A percentile compares a stretch with the other conserved stretches of the same genome.
These are phyloP conservation scores for Phaetusa simplex DNA, from an alignment of 2,113 vertebrate species.

Conservation along the genomic window DNA sequence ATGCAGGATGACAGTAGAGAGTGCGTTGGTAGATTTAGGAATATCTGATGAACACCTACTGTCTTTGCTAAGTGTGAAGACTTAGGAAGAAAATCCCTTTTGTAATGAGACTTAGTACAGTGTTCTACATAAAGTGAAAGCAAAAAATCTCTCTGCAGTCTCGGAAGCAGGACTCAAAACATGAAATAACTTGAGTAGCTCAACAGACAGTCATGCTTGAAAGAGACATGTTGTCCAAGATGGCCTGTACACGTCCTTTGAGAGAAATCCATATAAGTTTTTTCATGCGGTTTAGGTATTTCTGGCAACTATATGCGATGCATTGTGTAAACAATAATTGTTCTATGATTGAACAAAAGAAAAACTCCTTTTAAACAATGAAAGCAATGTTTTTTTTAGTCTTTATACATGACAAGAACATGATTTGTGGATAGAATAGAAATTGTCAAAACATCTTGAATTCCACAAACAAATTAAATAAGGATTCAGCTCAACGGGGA, in stretches of 20 bases:
- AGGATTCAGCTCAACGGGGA: background rate
- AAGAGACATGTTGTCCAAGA: rapidly evolving
- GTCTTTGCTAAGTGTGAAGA: background rate
- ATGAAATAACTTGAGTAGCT: background rate
- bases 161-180: background rate
- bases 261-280: background rate
- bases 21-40: background rate
- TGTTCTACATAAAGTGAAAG: background rate
- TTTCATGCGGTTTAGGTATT: background rate
- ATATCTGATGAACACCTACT: background rate
- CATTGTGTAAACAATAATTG: background rate
- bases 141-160: background rate
- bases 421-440: background rate
- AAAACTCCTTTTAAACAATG: background rate
- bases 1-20: background rate
- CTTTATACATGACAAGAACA: background rate
- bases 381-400: background rate
- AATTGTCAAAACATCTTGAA: background rate
- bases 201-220: background rate
- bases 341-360: background rate
- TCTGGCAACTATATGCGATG: background rate
- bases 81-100: background rate
- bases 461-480: background rate
- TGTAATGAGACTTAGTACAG: background rate
- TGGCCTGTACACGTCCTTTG: background rate